These are phyloP conservation scores for Antheraea mylitta DNA, from an alignment of 1,140 invertebrate genomes.

Conservation along the genomic window DNA sequence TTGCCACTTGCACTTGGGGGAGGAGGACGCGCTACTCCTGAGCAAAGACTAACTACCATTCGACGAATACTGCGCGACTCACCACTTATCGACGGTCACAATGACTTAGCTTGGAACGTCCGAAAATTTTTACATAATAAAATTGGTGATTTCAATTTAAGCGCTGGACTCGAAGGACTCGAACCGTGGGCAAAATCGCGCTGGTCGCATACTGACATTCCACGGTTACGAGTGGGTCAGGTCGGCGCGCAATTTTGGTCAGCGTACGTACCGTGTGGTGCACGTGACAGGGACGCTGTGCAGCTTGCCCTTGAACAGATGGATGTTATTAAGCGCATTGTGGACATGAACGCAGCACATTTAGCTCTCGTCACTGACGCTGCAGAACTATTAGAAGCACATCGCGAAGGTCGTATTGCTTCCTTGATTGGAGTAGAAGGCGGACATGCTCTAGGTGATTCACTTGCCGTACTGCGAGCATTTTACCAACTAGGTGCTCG, in stretches of 20 bases:
- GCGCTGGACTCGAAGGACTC: conserved; percentile 84
- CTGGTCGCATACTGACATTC: conserved; percentile 94
- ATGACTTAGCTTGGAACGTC: conserved; percentile 93
- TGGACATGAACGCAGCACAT: conserved; percentile 86
- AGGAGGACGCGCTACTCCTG: conserved; percentile 78
- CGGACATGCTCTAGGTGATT: conserved; percentile 91
- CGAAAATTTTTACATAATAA: conserved; percentile 90
- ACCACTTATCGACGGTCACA: conserved; percentile 87
- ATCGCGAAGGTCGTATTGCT: conserved; percentile 87
- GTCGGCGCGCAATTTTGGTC: conserved; percentile 92
- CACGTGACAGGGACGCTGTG: conserved; percentile 91
- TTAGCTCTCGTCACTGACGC: conserved; percentile 85
- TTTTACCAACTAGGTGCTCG: conserved; percentile 91
- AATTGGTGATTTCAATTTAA: conserved; percentile 88
- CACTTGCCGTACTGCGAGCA: conserved; percentile 88
- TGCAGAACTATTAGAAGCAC: conserved; percentile 87
- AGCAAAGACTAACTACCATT: conserved; percentile 79
- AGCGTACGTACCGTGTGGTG: conserved; percentile 90
- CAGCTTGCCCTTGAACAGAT: conserved; percentile 93
- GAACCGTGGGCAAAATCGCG: conserved; percentile 89
- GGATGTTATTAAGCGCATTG: conserved; percentile 92
- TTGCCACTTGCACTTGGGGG: conserved; percentile 71
- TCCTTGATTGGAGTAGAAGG: conserved; percentile 93
- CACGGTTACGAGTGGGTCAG: conserved; percentile 87
- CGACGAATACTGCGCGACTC: conserved; percentile 80